These are phyloP conservation scores for Nemapogon koenigi DNA, from an alignment of 2,888 invertebrate species.

Conservation along the genomic window DNA sequence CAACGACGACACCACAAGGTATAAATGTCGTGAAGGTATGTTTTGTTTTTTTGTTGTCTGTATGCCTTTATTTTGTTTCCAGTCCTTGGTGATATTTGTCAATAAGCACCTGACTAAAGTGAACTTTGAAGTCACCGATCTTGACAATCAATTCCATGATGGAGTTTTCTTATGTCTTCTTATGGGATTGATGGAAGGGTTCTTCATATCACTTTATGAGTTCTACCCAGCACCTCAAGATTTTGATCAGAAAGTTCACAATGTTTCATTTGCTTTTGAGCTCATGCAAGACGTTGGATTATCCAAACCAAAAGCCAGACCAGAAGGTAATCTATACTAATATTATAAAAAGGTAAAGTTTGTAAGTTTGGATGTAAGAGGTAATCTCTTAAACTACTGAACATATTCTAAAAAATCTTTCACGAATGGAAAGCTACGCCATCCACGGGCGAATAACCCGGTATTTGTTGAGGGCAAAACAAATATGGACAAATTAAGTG, in stretches of 20 bases:
- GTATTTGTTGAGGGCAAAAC: too few species aligned
- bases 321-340: slow-evolving; percentile 75
- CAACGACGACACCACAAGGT: too few species aligned
- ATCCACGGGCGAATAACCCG: too few species aligned
- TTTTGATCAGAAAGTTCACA: slow-evolving; percentile 93
- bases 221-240: slow-evolving; percentile 93
- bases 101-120: slow-evolving; percentile 97
- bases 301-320: slow-evolving; percentile 91
- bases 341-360: background rate
- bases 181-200: slow-evolving; percentile 96
- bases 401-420: too few species aligned
- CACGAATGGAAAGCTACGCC: too few species aligned
- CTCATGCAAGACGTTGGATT: slow-evolving; percentile 97
- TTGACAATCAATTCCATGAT: slow-evolving; percentile 96
- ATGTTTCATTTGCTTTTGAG: slow-evolving; percentile 96
- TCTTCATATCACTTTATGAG: slow-evolving; percentile 95
- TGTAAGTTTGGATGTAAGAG: too few species aligned
- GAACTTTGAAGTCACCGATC: slow-evolving; percentile 91
- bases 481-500: too few species aligned
- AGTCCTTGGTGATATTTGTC: slow-evolving; percentile 96
- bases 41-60: too few species aligned
- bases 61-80: slow-evolving; percentile 27
- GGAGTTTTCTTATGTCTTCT: slow-evolving; percentile 94
- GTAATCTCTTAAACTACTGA: too few species aligned
- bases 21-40: too few species aligned